Base-by-base conservation (phyloP, 2,113 vertebrate species). In the Sardina pilchardus region DNA sequence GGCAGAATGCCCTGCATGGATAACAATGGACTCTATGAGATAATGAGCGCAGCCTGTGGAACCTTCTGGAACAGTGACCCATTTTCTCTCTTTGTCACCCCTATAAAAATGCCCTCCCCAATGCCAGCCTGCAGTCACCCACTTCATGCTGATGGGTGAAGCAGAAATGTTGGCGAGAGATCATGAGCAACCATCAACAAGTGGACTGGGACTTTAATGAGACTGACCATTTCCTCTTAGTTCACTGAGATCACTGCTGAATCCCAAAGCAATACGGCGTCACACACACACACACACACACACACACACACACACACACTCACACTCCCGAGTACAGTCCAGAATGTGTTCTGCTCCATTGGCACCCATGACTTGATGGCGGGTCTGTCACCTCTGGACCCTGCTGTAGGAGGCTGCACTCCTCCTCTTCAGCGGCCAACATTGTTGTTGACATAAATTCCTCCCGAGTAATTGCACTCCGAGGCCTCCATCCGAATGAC, bases 291-390 rank as follows among this genome's bases (percentile, higher is more conserved):
- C 21, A 47, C 17, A 81, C 36, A 81, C 24, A 80, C n/a, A 80
- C 89, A 85, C 90, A 83, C 83, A 87, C 89, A 91, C 88, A 92
- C 87, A 50, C 24, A 50, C 91, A 91, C 92, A 90, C 89, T 84
- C 48, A 81, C 26, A 34, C 34, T 78, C 30, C 30, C 19, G 34
- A 78, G 14, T 36, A 16, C 34, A 36, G 9, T 36, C 67, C 67
- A 36, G 67, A 36, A 36, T 10, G 36, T 75, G 36, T 75, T 34
- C 30, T 34, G 30, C 71, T 16, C 71, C 30, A 78, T 78, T 36
- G 14, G 12, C 71, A 78, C 34, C 71, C 30, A 17, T 78, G 30
- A 34, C 8, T 71, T 71, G 67, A 75, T 75, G 67, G 9, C 1
- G 26, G 26, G 26, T 30, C 26, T 34, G 67, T 75, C 26, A 75